phyloP scores from a whole-genome alignment of 2,113 vertebrate genomes.

The Erythrocercus mccallii region DNA sequence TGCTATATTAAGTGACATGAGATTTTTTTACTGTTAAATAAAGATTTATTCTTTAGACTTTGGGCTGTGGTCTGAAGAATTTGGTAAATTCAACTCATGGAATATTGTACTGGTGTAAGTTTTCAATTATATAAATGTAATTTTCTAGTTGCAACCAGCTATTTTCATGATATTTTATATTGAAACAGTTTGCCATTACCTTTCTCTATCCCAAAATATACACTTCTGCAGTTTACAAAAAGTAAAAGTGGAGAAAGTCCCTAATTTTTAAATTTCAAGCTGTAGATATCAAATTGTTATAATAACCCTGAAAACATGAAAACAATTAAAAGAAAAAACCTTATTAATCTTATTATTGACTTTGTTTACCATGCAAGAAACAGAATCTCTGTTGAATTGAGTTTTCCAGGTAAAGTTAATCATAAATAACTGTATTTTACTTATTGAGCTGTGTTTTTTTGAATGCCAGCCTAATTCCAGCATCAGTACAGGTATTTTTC shows the following conservation, averaged over 20 bases:
- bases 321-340: not conserved
- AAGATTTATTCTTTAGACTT: constrained; percentile 1
- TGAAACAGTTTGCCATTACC: not conserved
- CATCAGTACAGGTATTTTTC: not conserved
- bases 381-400: not conserved
- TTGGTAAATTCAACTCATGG: not conserved
- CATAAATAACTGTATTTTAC: not conserved
- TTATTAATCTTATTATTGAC: not conserved
- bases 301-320: not conserved
- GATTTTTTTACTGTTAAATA: not conserved
- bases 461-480: not conserved
- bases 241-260: not conserved
- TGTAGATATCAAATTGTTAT: not conserved
- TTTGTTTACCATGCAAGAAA: not conserved
- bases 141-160: not conserved
- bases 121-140: not conserved
- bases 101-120: not conserved
- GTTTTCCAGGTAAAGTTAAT: not conserved
- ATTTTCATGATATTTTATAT: not conserved
- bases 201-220: not conserved
- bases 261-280: not conserved
- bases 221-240: not conserved
- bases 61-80: not conserved
- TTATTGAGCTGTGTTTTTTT: not conserved
- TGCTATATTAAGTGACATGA: not conserved